phyloP scores from a whole-genome alignment of 2,113 vertebrate genomes.

The Grammomys surdaster region DNA sequence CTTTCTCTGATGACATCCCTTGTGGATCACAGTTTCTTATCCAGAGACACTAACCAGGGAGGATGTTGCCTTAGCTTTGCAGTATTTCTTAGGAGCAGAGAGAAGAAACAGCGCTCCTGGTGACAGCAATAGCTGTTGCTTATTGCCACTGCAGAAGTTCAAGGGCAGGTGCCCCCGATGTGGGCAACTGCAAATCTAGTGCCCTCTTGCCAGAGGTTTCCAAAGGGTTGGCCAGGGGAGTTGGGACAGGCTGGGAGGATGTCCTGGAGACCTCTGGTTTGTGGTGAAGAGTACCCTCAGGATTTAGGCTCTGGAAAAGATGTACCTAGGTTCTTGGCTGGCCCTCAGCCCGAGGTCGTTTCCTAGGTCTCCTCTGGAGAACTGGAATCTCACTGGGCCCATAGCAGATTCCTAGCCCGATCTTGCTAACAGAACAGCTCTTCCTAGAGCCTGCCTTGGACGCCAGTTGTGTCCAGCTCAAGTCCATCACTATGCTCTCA shows the following conservation, averaged over 20 bases:
- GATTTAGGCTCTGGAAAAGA: neutral
- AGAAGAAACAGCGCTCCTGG: neutral
- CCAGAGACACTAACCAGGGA: neutral
- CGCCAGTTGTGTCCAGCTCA: rapidly evolving
- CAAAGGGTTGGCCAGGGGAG: neutral
- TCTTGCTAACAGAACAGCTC: neutral
- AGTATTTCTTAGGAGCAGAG: neutral
- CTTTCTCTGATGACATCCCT: neutral
- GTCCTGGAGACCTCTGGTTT: neutral
- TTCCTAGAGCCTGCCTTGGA: neutral
- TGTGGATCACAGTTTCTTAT: neutral
- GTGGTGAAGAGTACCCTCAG: neutral
- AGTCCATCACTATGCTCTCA: neutral
- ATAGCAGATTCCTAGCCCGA: neutral
- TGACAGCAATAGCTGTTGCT: rapidly evolving
- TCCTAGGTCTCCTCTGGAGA: neutral
- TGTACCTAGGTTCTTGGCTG: neutral
- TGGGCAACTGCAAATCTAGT: neutral
- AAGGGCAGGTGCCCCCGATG: neutral
- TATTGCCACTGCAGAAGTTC: rapidly evolving
- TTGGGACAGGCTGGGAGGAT: neutral
- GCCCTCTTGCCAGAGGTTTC: neutral
- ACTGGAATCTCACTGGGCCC: rapidly evolving
- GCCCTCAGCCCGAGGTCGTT: rapidly evolving
- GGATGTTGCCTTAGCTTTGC: neutral